Conservation (phyloP, 2,113 vertebrate genomes). For the Bubo blakistoni region DNA sequence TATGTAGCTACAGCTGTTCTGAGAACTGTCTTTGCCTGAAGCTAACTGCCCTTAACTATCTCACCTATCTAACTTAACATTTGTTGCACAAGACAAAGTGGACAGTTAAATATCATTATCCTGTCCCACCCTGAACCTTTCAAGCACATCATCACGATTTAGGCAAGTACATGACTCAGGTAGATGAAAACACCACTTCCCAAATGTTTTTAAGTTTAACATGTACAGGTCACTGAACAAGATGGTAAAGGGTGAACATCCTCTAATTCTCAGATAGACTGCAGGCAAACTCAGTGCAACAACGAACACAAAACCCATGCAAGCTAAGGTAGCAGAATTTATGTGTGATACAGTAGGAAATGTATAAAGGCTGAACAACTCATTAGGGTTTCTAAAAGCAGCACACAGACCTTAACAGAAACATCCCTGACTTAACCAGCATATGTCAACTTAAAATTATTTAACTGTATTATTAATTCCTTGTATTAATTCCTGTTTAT, state of each 20-base stretch:
- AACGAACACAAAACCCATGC: neutral
- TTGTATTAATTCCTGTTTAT: neutral
- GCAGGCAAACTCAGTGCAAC: neutral
- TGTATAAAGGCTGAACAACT: neutral
- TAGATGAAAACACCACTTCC: neutral
- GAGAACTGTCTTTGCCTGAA: neutral
- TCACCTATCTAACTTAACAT: neutral
- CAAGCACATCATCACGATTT: neutral
- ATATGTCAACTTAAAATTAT: neutral
- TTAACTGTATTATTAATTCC: neutral
- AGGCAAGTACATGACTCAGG: neutral
- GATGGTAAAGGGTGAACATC: neutral
- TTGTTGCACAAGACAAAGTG: neutral
- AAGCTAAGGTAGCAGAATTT: neutral
- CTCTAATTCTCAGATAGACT: neutral
- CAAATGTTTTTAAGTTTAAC: neutral
- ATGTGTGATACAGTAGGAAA: neutral
- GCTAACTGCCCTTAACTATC: neutral
- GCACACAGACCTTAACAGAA: neutral
- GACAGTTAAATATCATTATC: neutral
- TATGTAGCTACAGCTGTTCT: neutral
- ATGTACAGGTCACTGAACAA: neutral
- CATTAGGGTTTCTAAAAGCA: neutral
- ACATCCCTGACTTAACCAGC: neutral
- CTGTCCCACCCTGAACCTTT: neutral